A percentile compares a stretch with the other conserved stretches of the same genome.
phyloP scores from a whole-genome alignment of 2,888 invertebrate species.

The Boloria selene region DNA sequence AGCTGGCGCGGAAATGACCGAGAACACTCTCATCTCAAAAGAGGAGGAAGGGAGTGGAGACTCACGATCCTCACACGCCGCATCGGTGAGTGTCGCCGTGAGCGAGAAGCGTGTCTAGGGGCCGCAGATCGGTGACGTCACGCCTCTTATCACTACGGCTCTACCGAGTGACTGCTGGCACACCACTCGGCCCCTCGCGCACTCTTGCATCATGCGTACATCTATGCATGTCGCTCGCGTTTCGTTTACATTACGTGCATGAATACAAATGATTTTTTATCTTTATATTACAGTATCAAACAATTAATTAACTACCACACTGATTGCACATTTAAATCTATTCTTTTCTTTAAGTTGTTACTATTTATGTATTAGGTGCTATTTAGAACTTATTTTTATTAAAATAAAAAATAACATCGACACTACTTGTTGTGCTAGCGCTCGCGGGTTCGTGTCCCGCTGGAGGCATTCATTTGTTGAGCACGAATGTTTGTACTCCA shows the following conservation, averaged over 20 bases:
- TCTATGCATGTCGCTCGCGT: constrained; percentile 42
- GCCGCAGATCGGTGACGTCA: constrained; percentile 64
- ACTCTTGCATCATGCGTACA: constrained; percentile 55
- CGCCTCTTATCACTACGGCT: constrained; percentile 52
- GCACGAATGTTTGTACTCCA: too few relatives aligned
- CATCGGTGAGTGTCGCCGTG: constrained; percentile 66
- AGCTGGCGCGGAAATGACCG: constrained; percentile 54
- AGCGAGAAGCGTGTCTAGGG: constrained; percentile 58
- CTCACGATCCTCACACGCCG: constrained; percentile 71
- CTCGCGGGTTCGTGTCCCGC: too few relatives aligned
- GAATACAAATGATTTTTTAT: constrained; percentile 25
- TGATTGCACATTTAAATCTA: constrained; percentile 1
- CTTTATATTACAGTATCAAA: constrained; percentile 8
- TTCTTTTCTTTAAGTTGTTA: background rate
- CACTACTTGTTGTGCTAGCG: too few relatives aligned
- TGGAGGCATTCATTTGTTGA: too few relatives aligned
- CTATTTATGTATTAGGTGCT: too few relatives aligned
- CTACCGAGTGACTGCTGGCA: constrained; percentile 36
- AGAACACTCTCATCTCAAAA: constrained; percentile 61
- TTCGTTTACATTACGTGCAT: constrained; percentile 44
- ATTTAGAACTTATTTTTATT: too few relatives aligned
- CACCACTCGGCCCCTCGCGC: constrained; percentile 54
- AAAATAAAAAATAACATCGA: too few relatives aligned
- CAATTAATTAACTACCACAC: constrained; percentile 1
- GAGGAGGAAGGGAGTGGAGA: constrained; percentile 79